phyloP scores from a whole-genome alignment of 2,888 invertebrate genomes.

The Lycophotia porphyrea region DNA sequence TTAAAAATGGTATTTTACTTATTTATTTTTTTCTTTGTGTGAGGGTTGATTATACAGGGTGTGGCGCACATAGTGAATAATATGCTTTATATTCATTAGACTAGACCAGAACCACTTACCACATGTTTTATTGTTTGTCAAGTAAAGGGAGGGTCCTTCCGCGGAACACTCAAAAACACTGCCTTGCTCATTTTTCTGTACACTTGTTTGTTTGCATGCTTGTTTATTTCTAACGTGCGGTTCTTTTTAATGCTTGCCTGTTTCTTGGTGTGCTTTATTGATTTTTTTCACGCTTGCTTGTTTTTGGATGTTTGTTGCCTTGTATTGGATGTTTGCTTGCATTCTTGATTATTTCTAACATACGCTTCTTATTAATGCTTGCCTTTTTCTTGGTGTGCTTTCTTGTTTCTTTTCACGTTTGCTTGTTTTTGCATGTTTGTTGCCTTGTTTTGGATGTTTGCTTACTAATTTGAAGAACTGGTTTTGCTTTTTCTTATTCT shows the following conservation, averaged over 20 bases:
- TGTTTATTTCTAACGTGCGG: slow-evolving; percentile 12
- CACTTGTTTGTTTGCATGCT: slow-evolving; percentile 27
- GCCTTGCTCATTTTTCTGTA: slow-evolving; percentile 36
- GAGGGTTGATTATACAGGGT: slow-evolving; percentile 25
- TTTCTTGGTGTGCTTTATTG: not conserved
- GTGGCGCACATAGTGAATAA: slow-evolving; percentile 8
- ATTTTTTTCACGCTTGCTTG: slow-evolving; percentile 9
- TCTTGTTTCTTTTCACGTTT: slow-evolving; percentile 2
- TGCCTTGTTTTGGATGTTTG: slow-evolving; percentile 19
- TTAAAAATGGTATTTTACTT: slow-evolving; percentile 41
- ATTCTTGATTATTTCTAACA: slow-evolving; percentile 12
- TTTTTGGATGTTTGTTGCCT: slow-evolving; percentile 9
- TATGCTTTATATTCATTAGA: slow-evolving; percentile 14
- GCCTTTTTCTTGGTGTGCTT: slow-evolving; percentile 17
- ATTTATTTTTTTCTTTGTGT: slow-evolving; percentile 33
- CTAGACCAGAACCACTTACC: slow-evolving; percentile 24
- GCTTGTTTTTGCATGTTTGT: slow-evolving; percentile 6
- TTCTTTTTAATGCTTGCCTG: slow-evolving; percentile 11
- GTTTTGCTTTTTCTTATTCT: not conserved
- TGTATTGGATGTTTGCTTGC: slow-evolving; percentile 15
- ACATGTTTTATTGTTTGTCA: slow-evolving; percentile 18
- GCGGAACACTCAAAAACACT: slow-evolving; percentile 32
- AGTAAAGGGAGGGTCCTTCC: slow-evolving; percentile 19
- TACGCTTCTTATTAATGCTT: slow-evolving; percentile 4
- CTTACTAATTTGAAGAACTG: slow-evolving; percentile 6